These are phyloP conservation scores for Triplophysa tibetana DNA, from an alignment of 2,113 vertebrate species.

Conservation along the genomic window DNA sequence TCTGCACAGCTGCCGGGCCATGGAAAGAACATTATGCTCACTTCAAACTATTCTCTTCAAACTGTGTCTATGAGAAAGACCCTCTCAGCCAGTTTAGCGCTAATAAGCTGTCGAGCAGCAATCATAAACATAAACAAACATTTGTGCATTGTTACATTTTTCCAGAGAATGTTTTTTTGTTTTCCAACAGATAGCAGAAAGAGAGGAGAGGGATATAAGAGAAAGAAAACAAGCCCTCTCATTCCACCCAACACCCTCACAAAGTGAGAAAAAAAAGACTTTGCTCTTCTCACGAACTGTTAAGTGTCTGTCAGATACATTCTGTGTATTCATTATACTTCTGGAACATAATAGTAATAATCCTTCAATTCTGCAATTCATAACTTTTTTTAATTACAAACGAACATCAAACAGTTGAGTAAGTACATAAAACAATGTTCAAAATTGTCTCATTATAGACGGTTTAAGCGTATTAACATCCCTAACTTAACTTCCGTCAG, in stretches of 20 bases:
- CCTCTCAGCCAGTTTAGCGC: background rate
- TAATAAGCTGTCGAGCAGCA: constrained; percentile 42
- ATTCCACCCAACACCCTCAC: too few species aligned
- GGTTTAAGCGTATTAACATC: too few species aligned
- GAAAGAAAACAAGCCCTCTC: background rate
- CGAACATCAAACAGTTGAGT: too few species aligned
- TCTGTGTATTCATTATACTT: background rate
- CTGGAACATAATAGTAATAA: background rate
- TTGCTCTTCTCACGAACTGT: background rate
- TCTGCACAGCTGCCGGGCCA: background rate
- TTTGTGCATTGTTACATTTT: constrained; percentile 57
- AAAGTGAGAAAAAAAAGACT: background rate
- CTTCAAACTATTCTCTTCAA: constrained; percentile 31
- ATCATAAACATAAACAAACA: constrained; percentile 63
- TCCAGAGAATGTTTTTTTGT: constrained; percentile 57
- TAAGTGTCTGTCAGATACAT: too few species aligned
- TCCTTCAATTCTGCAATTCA: too few species aligned
- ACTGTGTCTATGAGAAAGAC: background rate
- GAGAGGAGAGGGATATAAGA: constrained; percentile 31
- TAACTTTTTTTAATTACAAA: too few species aligned
- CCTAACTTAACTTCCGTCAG: too few species aligned
- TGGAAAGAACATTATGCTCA: constrained; percentile 18
- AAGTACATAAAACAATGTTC: too few species aligned
- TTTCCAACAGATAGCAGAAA: constrained; percentile 58
- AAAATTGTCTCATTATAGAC: too few species aligned